Conservation (phyloP, 2,797 vertebrate genomes). For the Fratercula arctica region DNA sequence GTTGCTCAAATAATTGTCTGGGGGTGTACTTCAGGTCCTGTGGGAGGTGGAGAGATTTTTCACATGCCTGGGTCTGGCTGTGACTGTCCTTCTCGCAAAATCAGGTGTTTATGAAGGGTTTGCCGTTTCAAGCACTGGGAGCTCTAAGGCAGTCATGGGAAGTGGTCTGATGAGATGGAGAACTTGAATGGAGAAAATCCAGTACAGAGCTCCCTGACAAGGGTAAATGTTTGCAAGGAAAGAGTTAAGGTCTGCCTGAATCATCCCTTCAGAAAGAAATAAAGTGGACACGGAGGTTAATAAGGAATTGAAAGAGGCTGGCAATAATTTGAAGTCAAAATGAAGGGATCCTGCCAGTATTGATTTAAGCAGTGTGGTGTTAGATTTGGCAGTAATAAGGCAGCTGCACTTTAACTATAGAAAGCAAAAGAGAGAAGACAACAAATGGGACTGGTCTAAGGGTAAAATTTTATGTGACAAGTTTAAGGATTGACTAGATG, state of each 20-base stretch:
- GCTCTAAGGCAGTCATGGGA: not conserved
- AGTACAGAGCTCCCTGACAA: not conserved
- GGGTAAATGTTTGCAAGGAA: not conserved
- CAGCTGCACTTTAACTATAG: not conserved
- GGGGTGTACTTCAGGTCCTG: rapidly evolving
- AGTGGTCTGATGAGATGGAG: not conserved
- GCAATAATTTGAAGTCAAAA: not conserved
- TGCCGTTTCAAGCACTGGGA: not conserved
- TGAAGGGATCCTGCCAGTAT: not conserved
- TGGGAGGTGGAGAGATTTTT: not conserved
- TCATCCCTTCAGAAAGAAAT: not conserved
- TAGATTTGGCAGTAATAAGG: not conserved
- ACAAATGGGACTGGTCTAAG: not conserved
- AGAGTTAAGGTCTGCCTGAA: not conserved
- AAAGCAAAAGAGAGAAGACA: not conserved
- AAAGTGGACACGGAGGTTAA: not conserved
- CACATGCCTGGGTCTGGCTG: not conserved
- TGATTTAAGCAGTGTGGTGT: not conserved
- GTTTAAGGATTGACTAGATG: not conserved
- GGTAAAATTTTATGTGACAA: not conserved
- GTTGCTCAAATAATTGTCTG: not conserved
- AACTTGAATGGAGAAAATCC: not conserved
- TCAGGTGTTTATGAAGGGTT: not conserved
- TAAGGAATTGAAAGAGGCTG: not conserved
- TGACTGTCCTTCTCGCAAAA: not conserved